Evolutionary conservation across 2,797 vertebrate species (phyloP), one percentile per base, ranked within the genome.

Genomic region (Eidolon dupreanum): DNA sequence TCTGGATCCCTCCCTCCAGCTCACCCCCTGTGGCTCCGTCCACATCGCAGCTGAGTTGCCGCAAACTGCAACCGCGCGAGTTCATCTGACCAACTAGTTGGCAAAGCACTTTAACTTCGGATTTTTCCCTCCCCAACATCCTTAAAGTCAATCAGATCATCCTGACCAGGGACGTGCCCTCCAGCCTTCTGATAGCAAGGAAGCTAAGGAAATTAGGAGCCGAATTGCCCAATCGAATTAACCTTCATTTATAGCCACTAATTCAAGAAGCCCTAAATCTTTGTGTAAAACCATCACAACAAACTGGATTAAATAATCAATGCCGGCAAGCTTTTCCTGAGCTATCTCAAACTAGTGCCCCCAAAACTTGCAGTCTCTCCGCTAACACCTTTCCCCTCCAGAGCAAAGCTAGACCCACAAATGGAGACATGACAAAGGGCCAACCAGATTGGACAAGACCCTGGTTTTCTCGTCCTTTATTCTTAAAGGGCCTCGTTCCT

Each of bases 251-350:
- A 96, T 5, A 89, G 83, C 87, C 63, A 91, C 38, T 91, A 93
- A 88, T 83, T 51, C 51, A 86, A 90, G 63, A 53, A 75, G 73
- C 26, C 43, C 57, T 43, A 68, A 96, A 95, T 33, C 68, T 75
- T 31, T 83, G 63, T 77, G 49, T 36, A 90, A 90, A 93, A 78
- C 2, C 71, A 66, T 33, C 43, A 65, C 66, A 84, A 73, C 49
- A 84, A 97, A 95, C 13, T 57, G 31, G 59, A 95, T 93, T 88
- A 90, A 95, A 87, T 28, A 86, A 96, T 75, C 81, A 86, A 65
- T 95, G 77, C 22, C 10, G 63, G 26, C 41, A 93, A 90, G 53
- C n/a, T 82, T 94, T 55, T 38, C 57, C 9, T 43, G 31, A 81
- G 3, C 63, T 59, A 65, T 33, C 13, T 91, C 41, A 88, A 94